Base-by-base conservation (phyloP, 2,888 invertebrate genomes). In the Chelonus formosanus region DNA sequence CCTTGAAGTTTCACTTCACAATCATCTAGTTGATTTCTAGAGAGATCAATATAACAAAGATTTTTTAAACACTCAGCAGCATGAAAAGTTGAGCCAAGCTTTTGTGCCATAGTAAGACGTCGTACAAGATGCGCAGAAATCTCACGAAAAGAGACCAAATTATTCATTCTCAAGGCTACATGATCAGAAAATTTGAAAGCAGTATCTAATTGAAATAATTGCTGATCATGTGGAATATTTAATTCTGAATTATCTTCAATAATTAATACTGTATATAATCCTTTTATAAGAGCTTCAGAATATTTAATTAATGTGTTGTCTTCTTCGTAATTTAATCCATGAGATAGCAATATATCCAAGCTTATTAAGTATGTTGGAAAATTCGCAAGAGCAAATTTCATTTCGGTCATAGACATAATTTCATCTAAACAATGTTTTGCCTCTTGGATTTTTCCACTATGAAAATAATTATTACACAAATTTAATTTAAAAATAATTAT, bases 1-100 rank as follows among this genome's bases (percentile, higher is more conserved):
- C 80, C 78, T 53, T 79, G 79, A 3, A 84, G 70, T 36, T 80
- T 80, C 1, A 80, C 75, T 48, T 82, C 82, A 58, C 83, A 83
- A 40, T 80, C 78, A 3, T 76, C 75, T 8, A 80, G 8, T 20
- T 78, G 71, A 0, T 68, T 70, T 4, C 80, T 76, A 0, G 78
- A 74, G 0, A 84, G 62, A 63, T 82, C 83, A 5, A 84, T 74
- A 43, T 77, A 77, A 57, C 81, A 79, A 0, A 81, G 55, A 31
- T 73, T 75, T 64, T 83, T 84, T 5, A 84, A 63, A 31, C 77
- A 70, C 44, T 79, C 78, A 0, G 79, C 83, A 3, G 78, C 74
- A 10, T 80, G 74, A n/a, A 80, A 53, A 0, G 78, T 74, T 1
- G 77, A 73, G 1, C 77, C 77, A 4, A 79, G 67, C 5, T 73